Conservation (phyloP, 2,113 vertebrate genomes). For the Bos taurus region DNA sequence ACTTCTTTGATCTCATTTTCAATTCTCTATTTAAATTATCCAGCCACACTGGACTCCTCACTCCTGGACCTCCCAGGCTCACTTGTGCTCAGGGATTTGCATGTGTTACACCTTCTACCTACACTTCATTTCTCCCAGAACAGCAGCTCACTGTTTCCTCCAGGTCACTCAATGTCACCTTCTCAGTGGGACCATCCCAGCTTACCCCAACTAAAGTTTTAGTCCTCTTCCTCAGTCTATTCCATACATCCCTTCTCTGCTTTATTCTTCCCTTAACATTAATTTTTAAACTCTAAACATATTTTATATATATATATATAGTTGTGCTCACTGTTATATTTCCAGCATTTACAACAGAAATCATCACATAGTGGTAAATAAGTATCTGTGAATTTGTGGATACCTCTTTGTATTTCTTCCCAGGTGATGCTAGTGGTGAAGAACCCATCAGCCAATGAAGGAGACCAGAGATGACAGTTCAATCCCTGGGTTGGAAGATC, state of each 20-base stretch:
- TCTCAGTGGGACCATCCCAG: neutral
- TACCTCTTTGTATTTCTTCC: neutral
- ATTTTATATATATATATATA: neutral
- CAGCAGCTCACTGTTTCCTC: neutral
- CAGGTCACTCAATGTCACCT: neutral
- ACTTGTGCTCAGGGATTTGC: neutral
- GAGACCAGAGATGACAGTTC: neutral
- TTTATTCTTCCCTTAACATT: neutral
- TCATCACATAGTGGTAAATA: neutral
- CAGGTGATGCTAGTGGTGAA: neutral
- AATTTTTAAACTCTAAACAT: neutral
- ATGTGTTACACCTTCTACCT: no score
- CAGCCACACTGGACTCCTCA: rapidly evolving
- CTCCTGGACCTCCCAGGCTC: neutral
- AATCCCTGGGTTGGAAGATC: neutral
- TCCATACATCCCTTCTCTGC: neutral
- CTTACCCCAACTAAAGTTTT: neutral
- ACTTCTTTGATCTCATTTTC: neutral
- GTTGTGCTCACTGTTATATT: neutral
- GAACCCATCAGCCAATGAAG: neutral
- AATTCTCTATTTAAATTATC: no score
- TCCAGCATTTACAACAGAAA: neutral
- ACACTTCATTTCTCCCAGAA: neutral
- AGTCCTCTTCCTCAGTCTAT: neutral
- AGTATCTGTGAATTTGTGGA: neutral